Percentiles rank a stretch among this genome's conserved stretches.
These are phyloP conservation scores for Cryptus viduatorius DNA, from an alignment of 2,888 invertebrate genomes.

Conservation along the genomic window DNA sequence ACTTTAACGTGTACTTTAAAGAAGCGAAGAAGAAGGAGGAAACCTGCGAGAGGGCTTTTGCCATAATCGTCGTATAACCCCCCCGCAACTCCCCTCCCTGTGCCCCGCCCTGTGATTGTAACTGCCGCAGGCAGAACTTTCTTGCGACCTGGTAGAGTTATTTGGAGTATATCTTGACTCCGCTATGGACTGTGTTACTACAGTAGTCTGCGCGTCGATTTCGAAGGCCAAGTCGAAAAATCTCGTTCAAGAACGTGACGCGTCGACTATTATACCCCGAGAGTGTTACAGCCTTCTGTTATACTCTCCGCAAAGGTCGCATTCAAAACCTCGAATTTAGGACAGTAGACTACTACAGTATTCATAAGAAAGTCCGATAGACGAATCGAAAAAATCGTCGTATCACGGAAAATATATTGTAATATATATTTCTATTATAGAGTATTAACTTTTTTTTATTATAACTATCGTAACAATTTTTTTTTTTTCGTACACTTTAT, in stretches of 20 bases:
- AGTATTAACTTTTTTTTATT: too few relatives aligned
- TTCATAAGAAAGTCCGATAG: constrained; percentile 21
- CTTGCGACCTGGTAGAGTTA: constrained; percentile 57
- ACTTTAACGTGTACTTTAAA: constrained; percentile 47
- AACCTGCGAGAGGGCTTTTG: constrained; percentile 61
- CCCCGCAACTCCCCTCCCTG: background rate
- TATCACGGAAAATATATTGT: background rate
- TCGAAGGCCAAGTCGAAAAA: constrained; percentile 59
- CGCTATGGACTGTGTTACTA: constrained; percentile 14
- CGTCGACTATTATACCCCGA: constrained; percentile 9
- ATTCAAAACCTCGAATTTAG: constrained; percentile 37
- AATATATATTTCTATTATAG: too few relatives aligned
- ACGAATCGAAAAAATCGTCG: constrained; percentile 8
- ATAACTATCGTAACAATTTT: too few relatives aligned
- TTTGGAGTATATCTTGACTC: constrained; percentile 52
- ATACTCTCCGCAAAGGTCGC: constrained; percentile 43
- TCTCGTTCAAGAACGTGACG: constrained; percentile 60
- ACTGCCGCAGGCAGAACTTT: constrained; percentile 64
- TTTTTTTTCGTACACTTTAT: background rate
- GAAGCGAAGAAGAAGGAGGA: constrained; percentile 32
- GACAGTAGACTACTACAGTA: background rate
- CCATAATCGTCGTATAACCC: constrained; percentile 21
- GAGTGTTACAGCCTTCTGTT: constrained; percentile 32
- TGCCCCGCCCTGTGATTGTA: background rate
- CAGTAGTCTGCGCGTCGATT: constrained; percentile 40